A percentile compares a stretch with the other conserved stretches of the same genome.
Evolutionary conservation across 2,113 vertebrate genomes (phyloP).

Genomic region (Hippolais icterina): DNA sequence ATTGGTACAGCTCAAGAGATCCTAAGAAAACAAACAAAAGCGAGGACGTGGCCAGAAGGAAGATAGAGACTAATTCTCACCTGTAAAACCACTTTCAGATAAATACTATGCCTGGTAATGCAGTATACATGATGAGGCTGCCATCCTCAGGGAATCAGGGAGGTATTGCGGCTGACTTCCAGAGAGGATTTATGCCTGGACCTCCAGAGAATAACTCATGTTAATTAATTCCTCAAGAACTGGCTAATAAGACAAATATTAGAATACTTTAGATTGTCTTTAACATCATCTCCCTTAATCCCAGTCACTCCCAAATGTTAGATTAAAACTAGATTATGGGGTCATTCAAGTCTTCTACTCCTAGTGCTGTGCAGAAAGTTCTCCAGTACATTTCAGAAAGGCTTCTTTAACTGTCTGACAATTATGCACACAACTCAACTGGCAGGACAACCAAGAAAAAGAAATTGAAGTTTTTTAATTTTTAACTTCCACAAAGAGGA

Average conservation of each 20-base stretch:
- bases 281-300: background rate
- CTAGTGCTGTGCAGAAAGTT: background rate
- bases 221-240: background rate
- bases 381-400: background rate
- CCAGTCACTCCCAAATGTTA: background rate
- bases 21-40: background rate
- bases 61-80: background rate
- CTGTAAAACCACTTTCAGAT: background rate
- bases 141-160: constrained; percentile 6
- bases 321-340: background rate
- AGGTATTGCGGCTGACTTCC: constrained; percentile 16
- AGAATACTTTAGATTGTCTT: background rate
- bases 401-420: background rate
- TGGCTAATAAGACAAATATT: background rate
- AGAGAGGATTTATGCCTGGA: background rate
- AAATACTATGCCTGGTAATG: background rate
- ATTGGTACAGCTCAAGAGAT: background rate
- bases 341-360: background rate
- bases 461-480: background rate
- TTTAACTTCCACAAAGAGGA: background rate
- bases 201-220: background rate
- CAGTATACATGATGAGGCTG: background rate
- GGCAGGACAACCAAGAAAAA: background rate
- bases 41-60: background rate
- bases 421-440: background rate